Conservation (phyloP, 2,113 vertebrate genomes). For the Oreamnos americanus region DNA sequence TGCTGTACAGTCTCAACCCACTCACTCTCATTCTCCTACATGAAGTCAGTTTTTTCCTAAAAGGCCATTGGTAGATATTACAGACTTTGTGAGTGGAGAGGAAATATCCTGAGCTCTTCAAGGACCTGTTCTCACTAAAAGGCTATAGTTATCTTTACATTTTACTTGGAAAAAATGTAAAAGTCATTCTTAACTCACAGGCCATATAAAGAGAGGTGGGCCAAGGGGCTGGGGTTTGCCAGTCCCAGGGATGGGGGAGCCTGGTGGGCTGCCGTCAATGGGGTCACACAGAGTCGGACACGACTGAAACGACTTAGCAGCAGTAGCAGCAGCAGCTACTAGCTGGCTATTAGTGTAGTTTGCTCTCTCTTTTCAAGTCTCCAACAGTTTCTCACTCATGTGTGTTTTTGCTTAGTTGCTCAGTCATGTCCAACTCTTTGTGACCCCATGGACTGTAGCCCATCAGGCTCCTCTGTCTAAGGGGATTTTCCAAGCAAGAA, state of each 20-base stretch:
- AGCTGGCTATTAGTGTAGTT: not conserved
- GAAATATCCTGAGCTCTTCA: not conserved
- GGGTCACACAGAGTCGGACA: too few relatives aligned
- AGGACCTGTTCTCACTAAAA: not conserved
- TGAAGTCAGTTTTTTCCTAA: not conserved
- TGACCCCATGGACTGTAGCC: not conserved
- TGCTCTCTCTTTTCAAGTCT: not conserved
- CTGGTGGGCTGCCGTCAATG: too few relatives aligned
- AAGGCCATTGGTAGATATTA: not conserved
- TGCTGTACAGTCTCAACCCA: not conserved
- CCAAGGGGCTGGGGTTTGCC: too few relatives aligned
- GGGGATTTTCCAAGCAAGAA: not conserved
- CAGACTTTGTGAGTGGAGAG: not conserved
- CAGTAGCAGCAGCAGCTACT: too few relatives aligned
- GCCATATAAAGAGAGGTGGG: not conserved
- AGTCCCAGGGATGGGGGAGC: too few relatives aligned
- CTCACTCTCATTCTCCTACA: not conserved
- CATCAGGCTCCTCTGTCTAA: not conserved
- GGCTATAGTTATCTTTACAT: not conserved
- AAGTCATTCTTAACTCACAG: not conserved
- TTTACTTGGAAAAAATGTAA: not conserved
- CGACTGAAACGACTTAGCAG: too few relatives aligned
- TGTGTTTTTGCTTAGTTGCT: not conserved
- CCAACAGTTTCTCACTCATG: not conserved
- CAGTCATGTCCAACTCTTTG: not conserved